These are phyloP conservation scores for Crotalus horridus DNA, from an alignment of 2,113 vertebrate species.

Conservation along the genomic window DNA sequence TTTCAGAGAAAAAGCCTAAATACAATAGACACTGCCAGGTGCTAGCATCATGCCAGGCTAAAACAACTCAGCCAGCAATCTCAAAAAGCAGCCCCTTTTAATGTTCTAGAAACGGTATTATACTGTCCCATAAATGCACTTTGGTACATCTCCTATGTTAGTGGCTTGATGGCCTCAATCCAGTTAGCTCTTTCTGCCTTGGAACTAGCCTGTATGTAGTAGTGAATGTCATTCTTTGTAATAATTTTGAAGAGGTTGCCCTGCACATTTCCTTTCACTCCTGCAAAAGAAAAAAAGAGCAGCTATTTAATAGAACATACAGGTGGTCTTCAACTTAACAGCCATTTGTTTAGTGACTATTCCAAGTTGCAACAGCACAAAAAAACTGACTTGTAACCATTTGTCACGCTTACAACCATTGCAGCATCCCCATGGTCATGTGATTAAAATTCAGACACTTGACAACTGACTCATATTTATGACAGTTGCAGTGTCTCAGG, in stretches of 20 bases:
- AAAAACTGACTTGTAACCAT: background rate
- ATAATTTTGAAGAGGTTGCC: slow-evolving; percentile 97
- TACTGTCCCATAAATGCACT: background rate
- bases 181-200: slow-evolving; percentile 84
- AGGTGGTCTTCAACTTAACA: background rate
- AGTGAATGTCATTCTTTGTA: slow-evolving; percentile 84
- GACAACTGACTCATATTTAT: no score
- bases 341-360: background rate
- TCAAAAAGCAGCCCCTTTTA: slow-evolving; percentile 25
- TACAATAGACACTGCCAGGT: slow-evolving; percentile 22
- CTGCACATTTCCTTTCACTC: slow-evolving; percentile 93
- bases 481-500: no score
- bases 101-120: slow-evolving; percentile 9
- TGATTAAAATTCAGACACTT: no score
- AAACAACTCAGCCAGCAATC: slow-evolving; percentile 16
- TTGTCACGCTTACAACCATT: background rate
- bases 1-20: slow-evolving; percentile 44
- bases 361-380: background rate
- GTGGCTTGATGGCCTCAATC: slow-evolving; percentile 86
- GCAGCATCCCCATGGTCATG: no score
- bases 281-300: slow-evolving; percentile 57
- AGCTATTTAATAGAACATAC: background rate
- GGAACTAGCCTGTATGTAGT: slow-evolving; percentile 92
- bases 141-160: slow-evolving; percentile 66
- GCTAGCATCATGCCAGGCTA: slow-evolving; percentile 9